Evolutionary conservation across 2,888 invertebrate species (phyloP).

Genomic region (Drosophila mettleri): DNA sequence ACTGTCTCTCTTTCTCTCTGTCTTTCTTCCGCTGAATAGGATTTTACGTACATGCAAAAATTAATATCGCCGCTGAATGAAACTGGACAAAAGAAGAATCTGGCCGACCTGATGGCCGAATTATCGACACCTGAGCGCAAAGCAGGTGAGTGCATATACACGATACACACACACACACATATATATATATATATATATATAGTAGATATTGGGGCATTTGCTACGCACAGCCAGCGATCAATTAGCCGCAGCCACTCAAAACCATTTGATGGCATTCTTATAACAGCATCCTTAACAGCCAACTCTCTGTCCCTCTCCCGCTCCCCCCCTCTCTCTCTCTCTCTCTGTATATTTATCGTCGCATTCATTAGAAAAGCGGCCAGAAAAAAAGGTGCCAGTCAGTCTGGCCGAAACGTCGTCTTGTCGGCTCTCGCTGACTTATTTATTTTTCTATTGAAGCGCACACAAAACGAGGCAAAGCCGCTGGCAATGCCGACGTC

Average conservation of each 20-base stretch:
- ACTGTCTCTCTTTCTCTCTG: background rate
- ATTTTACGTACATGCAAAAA: conserved; percentile 84
- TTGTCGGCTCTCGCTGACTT: conserved; percentile 60
- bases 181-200: background rate
- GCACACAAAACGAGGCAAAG: conserved; percentile 49
- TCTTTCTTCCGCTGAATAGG: conserved; percentile 65
- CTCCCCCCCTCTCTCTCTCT: background rate
- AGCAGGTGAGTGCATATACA: conserved; percentile 80
- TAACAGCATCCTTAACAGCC: conserved; percentile 35
- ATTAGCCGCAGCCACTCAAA: conserved; percentile 57
- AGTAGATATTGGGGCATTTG: conserved; percentile 13
- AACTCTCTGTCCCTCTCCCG: background rate
- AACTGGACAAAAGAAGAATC: conserved; percentile 83
- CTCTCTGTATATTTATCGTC: conserved; percentile 1
- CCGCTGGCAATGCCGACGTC: conserved; percentile 3
- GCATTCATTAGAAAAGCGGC: conserved; percentile 40
- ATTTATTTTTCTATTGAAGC: conserved; percentile 77
- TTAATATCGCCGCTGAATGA: conserved; percentile 82
- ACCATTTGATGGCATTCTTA: conserved; percentile 32
- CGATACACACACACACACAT: background rate
- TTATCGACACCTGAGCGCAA: conserved; percentile 84
- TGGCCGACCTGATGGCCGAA: conserved; percentile 83
- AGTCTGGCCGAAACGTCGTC: conserved; percentile 73
- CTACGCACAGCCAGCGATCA: conserved; percentile 44
- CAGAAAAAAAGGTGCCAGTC: conserved; percentile 81